Evolutionary conservation across 2,888 invertebrate species (phyloP), one percentile per base, ranked within the genome.

Genomic region (Hecatera dysodea): DNA sequence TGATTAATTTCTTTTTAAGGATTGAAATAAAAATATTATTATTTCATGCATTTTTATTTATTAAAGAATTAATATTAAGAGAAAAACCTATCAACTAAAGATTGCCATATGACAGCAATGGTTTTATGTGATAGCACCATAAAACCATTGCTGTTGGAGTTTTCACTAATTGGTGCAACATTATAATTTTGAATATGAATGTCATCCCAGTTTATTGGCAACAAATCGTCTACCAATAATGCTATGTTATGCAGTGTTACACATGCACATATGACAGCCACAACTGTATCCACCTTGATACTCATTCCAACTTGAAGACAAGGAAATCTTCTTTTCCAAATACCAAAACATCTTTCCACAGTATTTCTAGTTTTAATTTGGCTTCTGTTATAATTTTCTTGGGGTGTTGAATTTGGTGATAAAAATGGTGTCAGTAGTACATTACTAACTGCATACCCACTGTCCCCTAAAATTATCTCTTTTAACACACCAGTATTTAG

Each of bases 361-460:
- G 48, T 50, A 6, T 50, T 48, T 22, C 22, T 22, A 4, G 22
- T 48, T 8, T 48, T 48, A 5, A 22, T 77, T 22, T 79, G 82
- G 12, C 72, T 75, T 68, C 59, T 73, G 42, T 82, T 83, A 27
- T 78, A 82, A 3, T 50, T 42, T 57, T 81, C 71, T 71, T 74
- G 53, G 11, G 64, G 15, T 15, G 36, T 59, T 63, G 69, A 42
- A 48, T 33, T 69, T 6, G 48, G 64, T 60, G 60, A 60, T 48
- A 63, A 55, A 63, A 50, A 0, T 22, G 22, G 48, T 48, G 48
- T 22, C 11, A 48, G 11, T 11, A 80, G 61, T 15, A 75, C 69
- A 70, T 71, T 64, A 50, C 75, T 64, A 24, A 63, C 62, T 9
- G n/a, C 5, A 0, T n/a, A 19, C 1, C 33, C 33, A 7, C 33